Evolutionary conservation across 1,140 invertebrate genomes (phyloP).

Genomic region (Drosophila santomea): DNA sequence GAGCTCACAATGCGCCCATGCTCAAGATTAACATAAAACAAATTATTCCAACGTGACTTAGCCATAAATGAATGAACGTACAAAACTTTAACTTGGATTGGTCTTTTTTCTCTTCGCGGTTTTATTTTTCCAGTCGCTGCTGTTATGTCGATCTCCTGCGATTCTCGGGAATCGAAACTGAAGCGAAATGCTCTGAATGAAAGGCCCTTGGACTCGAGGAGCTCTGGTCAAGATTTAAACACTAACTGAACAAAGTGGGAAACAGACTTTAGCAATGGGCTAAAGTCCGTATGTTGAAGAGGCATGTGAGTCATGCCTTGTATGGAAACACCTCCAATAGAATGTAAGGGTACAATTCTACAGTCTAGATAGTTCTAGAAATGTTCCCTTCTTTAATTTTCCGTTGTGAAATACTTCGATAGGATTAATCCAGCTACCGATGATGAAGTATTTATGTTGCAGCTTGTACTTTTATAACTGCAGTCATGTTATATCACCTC

Average conservation of each 20-base stretch:
- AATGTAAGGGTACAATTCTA: too few species aligned
- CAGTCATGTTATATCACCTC: slow-evolving; percentile 81
- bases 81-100: slow-evolving; percentile 62
- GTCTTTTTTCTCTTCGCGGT: slow-evolving; percentile 50
- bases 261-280: too few species aligned
- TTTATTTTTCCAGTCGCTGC: slow-evolving; percentile 24
- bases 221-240: slow-evolving; percentile 32
- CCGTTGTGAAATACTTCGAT: not conserved
- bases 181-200: slow-evolving; percentile 55
- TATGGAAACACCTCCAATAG: not conserved
- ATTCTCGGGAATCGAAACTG: slow-evolving; percentile 42
- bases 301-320: not conserved
- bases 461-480: slow-evolving; percentile 65
- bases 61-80: slow-evolving; percentile 82
- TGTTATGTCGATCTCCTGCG: slow-evolving; percentile 12
- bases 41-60: slow-evolving; percentile 84
- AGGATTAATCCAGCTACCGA: slow-evolving; percentile 24
- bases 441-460: slow-evolving; percentile 17
- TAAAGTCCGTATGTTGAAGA: not conserved
- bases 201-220: slow-evolving; percentile 33
- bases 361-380: too few species aligned
- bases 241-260: slow-evolving; percentile 20
- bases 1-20: slow-evolving; percentile 78
- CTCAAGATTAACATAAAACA: slow-evolving; percentile 84
- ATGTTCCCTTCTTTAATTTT: not conserved